Evolutionary conservation across 2,888 invertebrate species (phyloP).

Genomic region (Noctua janthe): DNA sequence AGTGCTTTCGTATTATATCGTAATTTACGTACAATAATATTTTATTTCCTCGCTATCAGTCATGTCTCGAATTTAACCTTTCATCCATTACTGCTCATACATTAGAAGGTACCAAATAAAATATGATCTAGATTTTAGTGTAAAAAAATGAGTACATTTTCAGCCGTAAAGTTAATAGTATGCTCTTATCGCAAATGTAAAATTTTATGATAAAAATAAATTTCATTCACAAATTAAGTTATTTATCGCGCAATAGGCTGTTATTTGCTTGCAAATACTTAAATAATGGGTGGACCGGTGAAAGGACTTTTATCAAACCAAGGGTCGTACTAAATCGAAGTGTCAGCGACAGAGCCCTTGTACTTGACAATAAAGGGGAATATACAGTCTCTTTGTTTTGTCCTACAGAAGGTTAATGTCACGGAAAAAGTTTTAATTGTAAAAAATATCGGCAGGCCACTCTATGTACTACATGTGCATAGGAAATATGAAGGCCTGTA

Average conservation of each 20-base stretch:
- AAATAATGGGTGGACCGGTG: slow-evolving; percentile 81
- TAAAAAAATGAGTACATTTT: slow-evolving; percentile 25
- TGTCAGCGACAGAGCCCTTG: slow-evolving; percentile 85
- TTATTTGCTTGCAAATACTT: slow-evolving; percentile 71
- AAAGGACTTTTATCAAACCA: slow-evolving; percentile 86
- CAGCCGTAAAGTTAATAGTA: slow-evolving; percentile 13
- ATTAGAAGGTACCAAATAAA: slow-evolving; percentile 25
- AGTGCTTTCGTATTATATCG: slow-evolving; percentile 72
- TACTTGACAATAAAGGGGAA: slow-evolving; percentile 85
- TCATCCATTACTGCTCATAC: slow-evolving; percentile 35
- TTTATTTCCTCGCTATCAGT: slow-evolving; percentile 63
- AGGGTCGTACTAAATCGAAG: slow-evolving; percentile 88
- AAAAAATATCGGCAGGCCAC: slow-evolving; percentile 24
- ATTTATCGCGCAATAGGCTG: slow-evolving; percentile 69
- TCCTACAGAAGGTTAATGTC: slow-evolving; percentile 64
- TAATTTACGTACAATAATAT: slow-evolving; percentile 61
- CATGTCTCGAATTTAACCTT: slow-evolving; percentile 54
- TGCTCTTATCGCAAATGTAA: slow-evolving; percentile 22
- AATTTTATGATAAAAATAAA: slow-evolving; percentile 32
- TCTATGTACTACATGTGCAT: neutral
- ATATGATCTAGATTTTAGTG: neutral
- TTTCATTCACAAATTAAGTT: slow-evolving; percentile 51
- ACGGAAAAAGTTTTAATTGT: slow-evolving; percentile 38
- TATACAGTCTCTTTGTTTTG: slow-evolving; percentile 84
- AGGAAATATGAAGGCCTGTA: neutral